phyloP scores from a whole-genome alignment of 2,113 vertebrate genomes.

The Noturus placidus region DNA sequence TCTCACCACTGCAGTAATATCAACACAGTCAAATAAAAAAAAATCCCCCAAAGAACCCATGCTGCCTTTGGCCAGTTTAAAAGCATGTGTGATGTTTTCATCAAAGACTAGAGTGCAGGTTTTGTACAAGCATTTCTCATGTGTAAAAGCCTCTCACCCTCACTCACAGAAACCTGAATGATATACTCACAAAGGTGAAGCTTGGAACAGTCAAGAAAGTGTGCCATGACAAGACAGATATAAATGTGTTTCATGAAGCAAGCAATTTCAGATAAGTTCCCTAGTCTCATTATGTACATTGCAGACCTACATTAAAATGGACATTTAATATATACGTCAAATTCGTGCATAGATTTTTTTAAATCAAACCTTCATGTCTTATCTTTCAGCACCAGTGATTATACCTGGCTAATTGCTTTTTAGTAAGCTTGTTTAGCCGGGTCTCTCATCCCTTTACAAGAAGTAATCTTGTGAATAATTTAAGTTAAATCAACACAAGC shows the following conservation, averaged over 20 bases:
- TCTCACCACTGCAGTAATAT: constrained; percentile 8
- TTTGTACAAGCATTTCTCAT: constrained; percentile 3
- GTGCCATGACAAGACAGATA: neutral
- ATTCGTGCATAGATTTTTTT: neutral
- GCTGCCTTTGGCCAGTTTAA: constrained; percentile 8
- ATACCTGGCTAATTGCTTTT: constrained; percentile 20
- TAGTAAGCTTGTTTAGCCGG: neutral
- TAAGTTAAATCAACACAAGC: neutral
- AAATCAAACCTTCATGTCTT: neutral
- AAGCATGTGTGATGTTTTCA: constrained; percentile 9
- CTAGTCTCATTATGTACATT: neutral
- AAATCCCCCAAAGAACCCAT: neutral
- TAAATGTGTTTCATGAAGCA: neutral
- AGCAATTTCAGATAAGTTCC: neutral
- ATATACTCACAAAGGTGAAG: neutral
- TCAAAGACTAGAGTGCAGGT: constrained; percentile 2
- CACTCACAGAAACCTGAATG: neutral
- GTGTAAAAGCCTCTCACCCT: neutral
- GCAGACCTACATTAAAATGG: neutral
- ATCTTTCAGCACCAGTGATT: neutral
- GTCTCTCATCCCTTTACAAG: neutral
- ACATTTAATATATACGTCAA: neutral
- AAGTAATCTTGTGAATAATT: constrained; percentile 14
- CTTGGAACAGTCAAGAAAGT: neutral
- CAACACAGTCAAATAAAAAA: neutral